A percentile compares a stretch with the other conserved stretches of the same genome.
These are phyloP conservation scores for Pseudotriccus pelzelni DNA, from an alignment of 2,797 vertebrate species.

Conservation along the genomic window DNA sequence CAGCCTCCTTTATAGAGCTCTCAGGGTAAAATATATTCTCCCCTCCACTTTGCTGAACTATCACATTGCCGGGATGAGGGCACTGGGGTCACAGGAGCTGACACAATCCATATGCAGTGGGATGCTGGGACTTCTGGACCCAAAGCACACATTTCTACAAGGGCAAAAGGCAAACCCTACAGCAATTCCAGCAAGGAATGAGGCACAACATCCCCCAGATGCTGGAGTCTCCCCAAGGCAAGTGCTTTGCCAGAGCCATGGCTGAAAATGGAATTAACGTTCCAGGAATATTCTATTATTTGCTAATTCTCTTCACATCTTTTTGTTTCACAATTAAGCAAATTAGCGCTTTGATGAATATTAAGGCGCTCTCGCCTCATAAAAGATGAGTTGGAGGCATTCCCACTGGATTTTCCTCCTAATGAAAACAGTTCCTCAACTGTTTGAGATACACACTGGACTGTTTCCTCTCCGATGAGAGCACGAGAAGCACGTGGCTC, in stretches of 20 bases:
- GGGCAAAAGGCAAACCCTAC: background rate
- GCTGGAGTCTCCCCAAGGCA: background rate
- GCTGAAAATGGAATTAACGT: background rate
- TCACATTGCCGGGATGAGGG: background rate
- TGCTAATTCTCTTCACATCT: conserved; percentile 52
- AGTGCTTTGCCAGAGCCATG: background rate
- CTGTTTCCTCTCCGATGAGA: background rate
- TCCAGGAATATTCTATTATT: conserved; percentile 50
- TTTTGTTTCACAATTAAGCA: conserved; percentile 64
- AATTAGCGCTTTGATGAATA: conserved; percentile 62
- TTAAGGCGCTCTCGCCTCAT: conserved; percentile 16
- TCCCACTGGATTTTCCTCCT: background rate
- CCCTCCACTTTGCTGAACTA: background rate
- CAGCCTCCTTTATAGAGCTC: background rate
- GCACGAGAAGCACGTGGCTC: background rate
- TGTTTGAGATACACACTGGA: background rate
- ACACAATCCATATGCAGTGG: background rate
- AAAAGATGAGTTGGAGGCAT: conserved; percentile 42
- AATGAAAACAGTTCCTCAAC: conserved; percentile 6
- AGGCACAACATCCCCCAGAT: background rate
- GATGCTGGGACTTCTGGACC: background rate
- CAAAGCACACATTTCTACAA: background rate
- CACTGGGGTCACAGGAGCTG: background rate
- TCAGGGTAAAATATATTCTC: background rate
- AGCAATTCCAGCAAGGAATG: background rate